phyloP scores from a whole-genome alignment of 1,140 invertebrate species.

The Notospermus geniculatus region DNA sequence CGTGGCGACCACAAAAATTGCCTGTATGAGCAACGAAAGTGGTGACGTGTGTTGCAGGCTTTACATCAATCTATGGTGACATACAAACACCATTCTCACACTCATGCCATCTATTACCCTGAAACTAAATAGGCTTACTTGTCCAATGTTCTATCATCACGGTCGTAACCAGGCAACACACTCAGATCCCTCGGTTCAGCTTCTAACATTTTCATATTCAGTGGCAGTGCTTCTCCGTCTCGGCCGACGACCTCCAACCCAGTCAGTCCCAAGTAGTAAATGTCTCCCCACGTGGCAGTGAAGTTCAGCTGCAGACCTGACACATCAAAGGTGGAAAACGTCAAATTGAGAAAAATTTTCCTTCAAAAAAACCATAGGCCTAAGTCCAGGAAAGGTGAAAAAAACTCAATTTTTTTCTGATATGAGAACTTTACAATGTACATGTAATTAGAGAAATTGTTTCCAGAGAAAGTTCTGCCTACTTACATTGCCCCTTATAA shows the following conservation, averaged over 20 bases:
- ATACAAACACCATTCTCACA: too few species aligned
- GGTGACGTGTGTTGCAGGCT: too few species aligned
- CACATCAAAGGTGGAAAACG: slow-evolving; percentile 7
- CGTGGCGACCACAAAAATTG: too few species aligned
- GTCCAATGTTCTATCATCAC: slow-evolving; percentile 51
- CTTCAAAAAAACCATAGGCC: too few species aligned
- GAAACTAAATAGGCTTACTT: slow-evolving; percentile 44
- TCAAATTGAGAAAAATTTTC: too few species aligned
- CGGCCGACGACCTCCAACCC: slow-evolving; percentile 58
- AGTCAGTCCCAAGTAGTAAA: slow-evolving; percentile 57
- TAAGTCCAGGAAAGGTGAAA: too few species aligned
- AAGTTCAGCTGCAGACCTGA: slow-evolving; percentile 56
- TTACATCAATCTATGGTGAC: too few species aligned
- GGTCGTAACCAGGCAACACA: slow-evolving; percentile 47
- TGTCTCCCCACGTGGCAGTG: slow-evolving; percentile 57
- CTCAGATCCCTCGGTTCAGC: slow-evolving; percentile 48
- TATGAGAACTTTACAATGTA: too few species aligned
- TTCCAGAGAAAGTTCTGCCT: too few species aligned
- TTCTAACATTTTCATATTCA: slow-evolving; percentile 40
- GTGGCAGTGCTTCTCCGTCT: slow-evolving; percentile 49
- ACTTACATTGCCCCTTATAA: slow-evolving; percentile 44
- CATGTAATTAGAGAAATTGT: too few species aligned
- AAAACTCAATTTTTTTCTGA: too few species aligned
- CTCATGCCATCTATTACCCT: slow-evolving; percentile 58
- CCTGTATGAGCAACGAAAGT: too few species aligned